Evolutionary conservation across 2,888 invertebrate genomes (phyloP).

Genomic region (Spatulosminthurus flaviceps): DNA sequence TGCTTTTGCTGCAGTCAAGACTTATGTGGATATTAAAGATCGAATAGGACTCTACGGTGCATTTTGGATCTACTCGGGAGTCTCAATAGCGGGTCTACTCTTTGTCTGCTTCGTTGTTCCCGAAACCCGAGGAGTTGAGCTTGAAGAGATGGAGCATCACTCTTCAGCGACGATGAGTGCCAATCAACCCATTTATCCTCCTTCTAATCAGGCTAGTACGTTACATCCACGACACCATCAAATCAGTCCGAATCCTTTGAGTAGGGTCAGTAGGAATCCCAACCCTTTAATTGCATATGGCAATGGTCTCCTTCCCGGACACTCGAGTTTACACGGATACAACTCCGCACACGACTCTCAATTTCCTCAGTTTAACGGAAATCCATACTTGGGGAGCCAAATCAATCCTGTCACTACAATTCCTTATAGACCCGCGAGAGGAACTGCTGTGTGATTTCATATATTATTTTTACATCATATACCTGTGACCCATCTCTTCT

Average conservation of each 20-base stretch:
- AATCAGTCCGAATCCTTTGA: constrained; percentile 27
- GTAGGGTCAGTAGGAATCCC: constrained; percentile 29
- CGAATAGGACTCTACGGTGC: constrained; percentile 81
- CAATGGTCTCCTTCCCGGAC: constrained; percentile 7
- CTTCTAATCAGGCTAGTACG: not conserved
- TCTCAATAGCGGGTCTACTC: constrained; percentile 83
- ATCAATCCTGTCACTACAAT: constrained; percentile 9
- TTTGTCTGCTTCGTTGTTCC: constrained; percentile 88
- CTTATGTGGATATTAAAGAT: constrained; percentile 83
- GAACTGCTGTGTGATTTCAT: constrained; percentile 30
- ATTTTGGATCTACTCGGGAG: constrained; percentile 87
- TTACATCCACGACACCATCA: not conserved
- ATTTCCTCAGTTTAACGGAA: not conserved
- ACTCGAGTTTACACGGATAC: not conserved
- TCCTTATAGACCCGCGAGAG: constrained; percentile 20
- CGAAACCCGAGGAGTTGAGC: constrained; percentile 88
- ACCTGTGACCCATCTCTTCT: not conserved
- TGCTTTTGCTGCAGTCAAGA: constrained; percentile 86
- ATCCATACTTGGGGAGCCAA: constrained; percentile 10
- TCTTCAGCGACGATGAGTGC: constrained; percentile 15
- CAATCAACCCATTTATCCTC: constrained; percentile 15
- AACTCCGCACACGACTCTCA: constrained; percentile 18
- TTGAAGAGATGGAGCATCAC: constrained; percentile 77
- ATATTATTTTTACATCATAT: not conserved
- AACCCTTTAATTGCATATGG: constrained; percentile 10